Conservation (phyloP, 53 echinoderm and acorn worm species). For the Actinopyga echinites region DNA sequence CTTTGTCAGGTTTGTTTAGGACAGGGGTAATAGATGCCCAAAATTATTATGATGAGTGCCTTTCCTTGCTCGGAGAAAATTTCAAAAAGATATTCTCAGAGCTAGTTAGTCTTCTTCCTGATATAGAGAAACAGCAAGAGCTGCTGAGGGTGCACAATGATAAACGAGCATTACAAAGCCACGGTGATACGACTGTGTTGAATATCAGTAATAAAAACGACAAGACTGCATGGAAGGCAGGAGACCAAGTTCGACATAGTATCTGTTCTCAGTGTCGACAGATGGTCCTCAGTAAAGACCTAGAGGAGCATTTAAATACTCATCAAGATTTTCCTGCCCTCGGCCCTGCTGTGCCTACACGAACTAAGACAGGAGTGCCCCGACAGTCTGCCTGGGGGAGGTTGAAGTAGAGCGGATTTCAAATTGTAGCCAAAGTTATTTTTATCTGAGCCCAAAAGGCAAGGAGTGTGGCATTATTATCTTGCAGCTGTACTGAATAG, state of each 20-base stretch:
- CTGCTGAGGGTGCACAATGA: conserved; percentile 68
- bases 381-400: conserved; percentile 27
- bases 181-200: conserved; percentile 48
- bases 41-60: conserved; percentile 72
- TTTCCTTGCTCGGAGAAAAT: conserved; percentile 67
- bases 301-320: conserved; percentile 65
- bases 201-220: conserved; percentile 58
- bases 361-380: background rate
- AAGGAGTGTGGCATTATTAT: too few relatives aligned
- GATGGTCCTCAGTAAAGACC: conserved; percentile 51
- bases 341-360: background rate
- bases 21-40: conserved; percentile 52
- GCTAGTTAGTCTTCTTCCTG: conserved; percentile 87
- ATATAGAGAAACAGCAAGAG: conserved; percentile 82
- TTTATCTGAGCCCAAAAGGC: too few relatives aligned
- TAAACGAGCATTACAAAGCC: conserved; percentile 12
- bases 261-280: conserved; percentile 73
- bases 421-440: too few relatives aligned
- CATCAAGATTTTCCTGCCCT: conserved; percentile 86
- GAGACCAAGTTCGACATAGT: conserved; percentile 36
- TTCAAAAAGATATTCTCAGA: conserved; percentile 79
- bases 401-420: conserved; percentile 16
- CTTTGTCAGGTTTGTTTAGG: conserved; percentile 76
- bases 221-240: conserved; percentile 44
- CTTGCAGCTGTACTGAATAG: too few relatives aligned